Evolutionary conservation across 2,888 invertebrate genomes (phyloP).

Genomic region (Leucophenga maculata): DNA sequence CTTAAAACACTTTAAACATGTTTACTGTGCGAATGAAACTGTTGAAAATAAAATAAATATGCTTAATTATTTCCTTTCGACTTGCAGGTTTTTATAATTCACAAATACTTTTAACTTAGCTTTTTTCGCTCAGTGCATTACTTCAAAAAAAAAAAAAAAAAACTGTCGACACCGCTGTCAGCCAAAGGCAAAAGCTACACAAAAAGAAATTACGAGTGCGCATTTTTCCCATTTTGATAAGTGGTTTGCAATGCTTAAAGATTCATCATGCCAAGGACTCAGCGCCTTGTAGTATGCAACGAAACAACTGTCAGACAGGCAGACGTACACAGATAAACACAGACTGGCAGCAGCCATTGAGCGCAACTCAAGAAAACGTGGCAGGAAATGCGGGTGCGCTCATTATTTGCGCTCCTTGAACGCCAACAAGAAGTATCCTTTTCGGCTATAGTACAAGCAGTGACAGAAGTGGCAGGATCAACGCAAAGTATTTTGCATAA

Average conservation of each 20-base stretch:
- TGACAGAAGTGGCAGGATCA: constrained; percentile 44
- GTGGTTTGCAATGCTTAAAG: constrained; percentile 54
- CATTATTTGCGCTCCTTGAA: constrained; percentile 57
- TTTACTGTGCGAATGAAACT: no score
- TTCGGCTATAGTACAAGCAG: no score
- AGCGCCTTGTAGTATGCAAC: constrained; percentile 27
- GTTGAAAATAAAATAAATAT: no score
- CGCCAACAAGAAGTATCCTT: constrained; percentile 20
- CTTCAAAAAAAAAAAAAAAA: background rate
- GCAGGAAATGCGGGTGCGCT: constrained; percentile 66
- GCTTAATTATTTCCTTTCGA: no score
- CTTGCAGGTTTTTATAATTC: no score
- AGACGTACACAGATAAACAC: constrained; percentile 27
- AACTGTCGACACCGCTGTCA: background rate
- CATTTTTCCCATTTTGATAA: constrained; percentile 62
- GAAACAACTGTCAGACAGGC: constrained; percentile 37
- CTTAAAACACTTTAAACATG: no score
- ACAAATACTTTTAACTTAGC: no score
- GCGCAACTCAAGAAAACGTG: constrained; percentile 52
- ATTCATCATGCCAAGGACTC: constrained; percentile 46
- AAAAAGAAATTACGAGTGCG: constrained; percentile 18
- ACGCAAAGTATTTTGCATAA: constrained; percentile 63
- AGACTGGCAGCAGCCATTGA: constrained; percentile 10
- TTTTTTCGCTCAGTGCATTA: background rate
- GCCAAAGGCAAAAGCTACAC: background rate